Base-by-base conservation (phyloP, 2,797 vertebrate genomes). In the Hyperoplus immaculatus region DNA sequence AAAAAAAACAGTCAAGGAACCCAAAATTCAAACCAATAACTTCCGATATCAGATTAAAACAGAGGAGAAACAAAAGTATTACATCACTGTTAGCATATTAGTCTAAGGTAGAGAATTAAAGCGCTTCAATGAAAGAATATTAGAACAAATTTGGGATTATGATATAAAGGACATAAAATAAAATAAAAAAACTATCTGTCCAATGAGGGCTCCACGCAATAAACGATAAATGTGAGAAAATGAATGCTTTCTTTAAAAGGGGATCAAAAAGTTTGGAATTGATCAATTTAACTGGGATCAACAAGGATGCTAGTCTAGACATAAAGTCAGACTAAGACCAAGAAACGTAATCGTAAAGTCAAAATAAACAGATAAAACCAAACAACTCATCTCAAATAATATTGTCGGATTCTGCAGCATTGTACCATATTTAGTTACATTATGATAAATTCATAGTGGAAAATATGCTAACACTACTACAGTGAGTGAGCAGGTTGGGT, bases 401-500 rank as follows among this genome's bases (percentile, higher is more conserved):
- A 10, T 39, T 39, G 3, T 29, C 13, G 47, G 0, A 46, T 29
- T 42, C 39, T 11, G 29, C 42, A 46, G 41, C 2, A 6, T 5
- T 36, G 38, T 50, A 64, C 0, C 21, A 14, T 12, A 14, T 75
- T 54, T 15, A 41, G 10, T 39, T 12, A 66, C 12, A 53, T 36
- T 56, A 3, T 53, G 3, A 54, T 54, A 92, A 89, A 90, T 90
- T 90, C 72, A 92, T 74, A 61, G 39, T 73, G 88, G 86, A 82
- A 88, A 87, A 79, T 78, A 84, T 87, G 75, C 38, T 64, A 53
- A 82, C 53, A n/a, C 6, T 58, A 51, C 54, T 51, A 36, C 59
- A 58, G 58, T 11, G 12, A 67, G 21, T 4, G 59, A 54, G 4
- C n/a, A n/a, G 62, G 41, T 51, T 72, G 67, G 38, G 46, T 66